Percentiles rank a stretch among this genome's conserved stretches.
phyloP scores from a whole-genome alignment of 2,113 vertebrate genomes.

The Nyctibius bracteatus region DNA sequence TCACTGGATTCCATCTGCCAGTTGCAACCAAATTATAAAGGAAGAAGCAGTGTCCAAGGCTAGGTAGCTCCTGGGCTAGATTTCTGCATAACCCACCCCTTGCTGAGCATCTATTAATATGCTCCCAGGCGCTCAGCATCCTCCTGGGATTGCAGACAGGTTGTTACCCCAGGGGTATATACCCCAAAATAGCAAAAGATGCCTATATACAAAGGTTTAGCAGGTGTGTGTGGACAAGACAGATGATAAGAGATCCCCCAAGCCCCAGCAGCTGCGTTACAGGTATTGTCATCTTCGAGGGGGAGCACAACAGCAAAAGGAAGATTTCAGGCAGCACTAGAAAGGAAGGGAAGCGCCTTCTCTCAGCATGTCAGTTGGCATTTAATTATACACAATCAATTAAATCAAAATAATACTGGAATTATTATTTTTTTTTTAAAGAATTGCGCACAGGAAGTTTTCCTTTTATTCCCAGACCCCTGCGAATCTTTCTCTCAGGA shows the following conservation, averaged over 20 bases:
- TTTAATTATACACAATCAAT: neutral
- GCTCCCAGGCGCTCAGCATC: neutral
- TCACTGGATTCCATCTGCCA: neutral
- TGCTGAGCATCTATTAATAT: neutral
- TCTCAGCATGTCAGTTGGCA: neutral
- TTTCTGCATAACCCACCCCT: neutral
- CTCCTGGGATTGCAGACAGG: neutral
- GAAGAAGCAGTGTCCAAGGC: neutral
- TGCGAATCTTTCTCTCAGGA: neutral
- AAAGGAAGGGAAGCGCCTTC: neutral
- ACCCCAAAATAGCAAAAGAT: neutral
- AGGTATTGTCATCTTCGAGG: neutral
- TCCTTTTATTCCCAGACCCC: neutral
- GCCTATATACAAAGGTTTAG: neutral
- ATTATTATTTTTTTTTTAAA: neutral
- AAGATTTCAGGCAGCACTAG: neutral
- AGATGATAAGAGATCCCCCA: neutral
- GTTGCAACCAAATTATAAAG: neutral
- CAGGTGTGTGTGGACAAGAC: neutral
- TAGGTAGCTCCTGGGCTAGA: neutral
- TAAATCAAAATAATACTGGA: neutral
- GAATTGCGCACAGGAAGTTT: neutral
- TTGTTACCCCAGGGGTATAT: too few species aligned
- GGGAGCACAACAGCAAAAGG: neutral
- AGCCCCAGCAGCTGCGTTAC: neutral